Conservation (phyloP, 1,140 invertebrate genomes). For the Bombyx mandarina region DNA sequence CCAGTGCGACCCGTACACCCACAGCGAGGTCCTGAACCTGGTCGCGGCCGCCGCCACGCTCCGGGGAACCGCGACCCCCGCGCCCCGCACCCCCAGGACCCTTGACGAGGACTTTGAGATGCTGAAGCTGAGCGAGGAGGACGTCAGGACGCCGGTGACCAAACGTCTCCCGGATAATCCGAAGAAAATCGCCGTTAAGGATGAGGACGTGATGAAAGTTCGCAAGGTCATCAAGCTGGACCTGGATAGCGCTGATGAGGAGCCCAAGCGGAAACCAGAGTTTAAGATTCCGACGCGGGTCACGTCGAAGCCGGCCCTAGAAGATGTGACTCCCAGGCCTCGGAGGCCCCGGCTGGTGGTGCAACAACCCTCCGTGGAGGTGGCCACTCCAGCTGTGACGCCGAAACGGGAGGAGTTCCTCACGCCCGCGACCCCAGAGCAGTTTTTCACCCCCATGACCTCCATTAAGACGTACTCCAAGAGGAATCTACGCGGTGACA, state of each 20-base stretch:
- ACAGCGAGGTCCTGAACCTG: conserved; percentile 45
- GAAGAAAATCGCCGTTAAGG: conserved; percentile 22
- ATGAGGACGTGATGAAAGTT: conserved; percentile 40
- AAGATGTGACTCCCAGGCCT: conserved; percentile 19
- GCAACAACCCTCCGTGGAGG: conserved; percentile 3
- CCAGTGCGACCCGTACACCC: conserved; percentile 22
- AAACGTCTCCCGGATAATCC: neutral
- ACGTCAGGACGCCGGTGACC: conserved; percentile 30
- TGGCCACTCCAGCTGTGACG: neutral
- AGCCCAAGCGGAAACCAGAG: conserved; percentile 13
- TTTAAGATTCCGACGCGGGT: conserved; percentile 50
- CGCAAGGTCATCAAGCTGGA: conserved; percentile 40
- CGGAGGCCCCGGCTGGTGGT: neutral
- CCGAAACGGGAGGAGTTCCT: conserved; percentile 28
- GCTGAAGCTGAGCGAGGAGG: conserved; percentile 21
- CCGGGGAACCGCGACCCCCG: conserved; percentile 12
- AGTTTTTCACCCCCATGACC: conserved; percentile 43
- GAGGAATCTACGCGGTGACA: conserved; percentile 16
- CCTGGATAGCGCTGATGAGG: conserved; percentile 29
- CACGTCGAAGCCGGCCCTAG: conserved; percentile 28
- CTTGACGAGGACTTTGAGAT: conserved; percentile 34
- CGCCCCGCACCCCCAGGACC: conserved; percentile 19
- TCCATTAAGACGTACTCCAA: conserved; percentile 39
- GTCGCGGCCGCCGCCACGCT: conserved; percentile 29
- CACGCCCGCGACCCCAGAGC: conserved; percentile 35